Evolutionary conservation across 2,888 invertebrate species (phyloP), one percentile per base, ranked within the genome.

Genomic region (Salticus scenicus): DNA sequence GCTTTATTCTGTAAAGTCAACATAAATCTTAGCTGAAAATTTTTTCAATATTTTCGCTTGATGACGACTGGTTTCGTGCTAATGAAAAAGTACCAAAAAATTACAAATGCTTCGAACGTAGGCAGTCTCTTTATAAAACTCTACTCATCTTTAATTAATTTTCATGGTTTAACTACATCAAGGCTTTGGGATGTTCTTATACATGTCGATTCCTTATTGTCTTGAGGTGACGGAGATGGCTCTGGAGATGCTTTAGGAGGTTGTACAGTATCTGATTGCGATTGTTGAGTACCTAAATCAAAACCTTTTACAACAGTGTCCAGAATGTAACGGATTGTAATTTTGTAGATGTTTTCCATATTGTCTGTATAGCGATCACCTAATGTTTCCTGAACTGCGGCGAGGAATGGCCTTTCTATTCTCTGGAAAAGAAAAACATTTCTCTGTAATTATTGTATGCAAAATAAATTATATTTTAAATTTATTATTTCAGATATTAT

Each of bases 351-450:
- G 89, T 94, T 94, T 90, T 96, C 96, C 89, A 97, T 95, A 92
- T 97, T 96, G 73, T 95, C 95, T 14, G 97, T 96, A 92, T 96
- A 97, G 88, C 97, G 93, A 89, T 97, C 97, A 2, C 96, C 96
- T 51, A 97, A 93, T 0, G 97, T 97, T 87, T 94, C 94, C 90
- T 95, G 94, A 14, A 97, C 96, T 0, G 97, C 96, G 90, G 94
- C 94, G 89, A 97, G 92, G 92, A 97, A 97, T 0, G 97, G 97
- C 89, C 94, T 94, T 91, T 97, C 96, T 89, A 97, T 95, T 94
- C 94, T 95, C 97, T 97, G 89, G 28, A 90, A 77, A 20, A 37
- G 7, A 83, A 63, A 24, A 20, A n/a, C n/a, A n/a, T n/a, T n/a
- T n/a, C n/a, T n/a, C n/a, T n/a, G n/a, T n/a, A n/a, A 10, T n/a